A percentile compares a stretch with the other conserved stretches of the same genome.
Evolutionary conservation across 2,888 invertebrate species (phyloP).

Genomic region (Trachelus iudaicus): DNA sequence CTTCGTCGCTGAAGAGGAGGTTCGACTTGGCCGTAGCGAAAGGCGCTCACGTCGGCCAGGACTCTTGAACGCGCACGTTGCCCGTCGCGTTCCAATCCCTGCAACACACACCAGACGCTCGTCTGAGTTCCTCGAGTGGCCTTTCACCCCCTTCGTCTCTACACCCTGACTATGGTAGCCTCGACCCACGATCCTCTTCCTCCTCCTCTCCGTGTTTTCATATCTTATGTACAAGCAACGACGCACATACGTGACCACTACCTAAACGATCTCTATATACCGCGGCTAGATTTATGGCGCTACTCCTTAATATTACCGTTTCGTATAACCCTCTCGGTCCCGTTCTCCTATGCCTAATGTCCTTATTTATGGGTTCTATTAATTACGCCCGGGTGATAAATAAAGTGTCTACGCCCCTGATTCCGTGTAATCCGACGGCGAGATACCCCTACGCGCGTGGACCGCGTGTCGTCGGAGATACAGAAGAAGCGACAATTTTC

Average conservation of each 20-base stretch:
- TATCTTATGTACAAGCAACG: not conserved
- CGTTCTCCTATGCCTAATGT: conserved; percentile 7
- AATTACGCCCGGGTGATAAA: conserved; percentile 5
- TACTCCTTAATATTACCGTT: conserved; percentile 1
- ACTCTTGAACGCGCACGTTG: conserved; percentile 64
- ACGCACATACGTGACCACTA: too few relatives aligned
- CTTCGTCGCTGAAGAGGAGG: conserved; percentile 56
- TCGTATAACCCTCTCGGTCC: not conserved
- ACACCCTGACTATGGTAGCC: conserved; percentile 6
- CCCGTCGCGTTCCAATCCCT: conserved; percentile 65
- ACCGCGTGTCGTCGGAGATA: not conserved
- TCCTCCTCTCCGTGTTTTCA: not conserved
- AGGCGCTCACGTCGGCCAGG: conserved; percentile 65
- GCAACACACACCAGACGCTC: conserved; percentile 49
- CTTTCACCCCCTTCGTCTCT: conserved; percentile 13
- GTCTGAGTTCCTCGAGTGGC: conserved; percentile 10
- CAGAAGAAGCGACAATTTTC: too few relatives aligned
- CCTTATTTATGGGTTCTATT: conserved; percentile 8
- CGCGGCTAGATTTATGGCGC: not conserved
- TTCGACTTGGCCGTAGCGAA: conserved; percentile 54
- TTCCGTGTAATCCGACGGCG: conserved; percentile 2
- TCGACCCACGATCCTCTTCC: not conserved
- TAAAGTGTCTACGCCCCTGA: conserved; percentile 2
- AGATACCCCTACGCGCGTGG: not conserved
- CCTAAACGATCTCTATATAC: too few relatives aligned